Conservation (phyloP, 2,888 invertebrate species). For the Andrena hattorfiana region DNA sequence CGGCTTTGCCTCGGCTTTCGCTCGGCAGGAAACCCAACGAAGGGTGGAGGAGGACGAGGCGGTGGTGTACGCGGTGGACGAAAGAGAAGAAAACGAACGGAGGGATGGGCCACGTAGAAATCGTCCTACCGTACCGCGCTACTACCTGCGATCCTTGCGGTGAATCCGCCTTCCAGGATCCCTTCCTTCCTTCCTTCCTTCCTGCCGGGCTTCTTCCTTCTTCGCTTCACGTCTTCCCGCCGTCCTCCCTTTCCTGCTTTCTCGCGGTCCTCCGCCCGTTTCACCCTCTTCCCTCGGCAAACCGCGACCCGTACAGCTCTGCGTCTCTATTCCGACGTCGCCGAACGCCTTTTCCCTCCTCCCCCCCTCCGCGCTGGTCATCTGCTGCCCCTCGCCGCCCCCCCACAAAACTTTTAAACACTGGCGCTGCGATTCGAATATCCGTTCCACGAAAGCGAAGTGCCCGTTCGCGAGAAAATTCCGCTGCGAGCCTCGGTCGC, state of each 20-base stretch:
- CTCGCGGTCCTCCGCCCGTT: neutral
- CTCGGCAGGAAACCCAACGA: conserved; percentile 70
- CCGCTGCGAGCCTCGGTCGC: conserved; percentile 1
- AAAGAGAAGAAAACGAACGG: conserved; percentile 68
- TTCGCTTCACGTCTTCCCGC: conserved; percentile 34
- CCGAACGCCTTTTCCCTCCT: neutral
- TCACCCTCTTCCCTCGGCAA: conserved; percentile 9
- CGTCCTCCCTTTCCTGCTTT: conserved; percentile 12
- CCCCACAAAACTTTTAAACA: conserved; percentile 9
- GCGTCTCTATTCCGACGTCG: conserved; percentile 19
- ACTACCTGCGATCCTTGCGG: conserved; percentile 74
- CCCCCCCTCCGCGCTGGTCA: neutral
- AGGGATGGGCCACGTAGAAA: conserved; percentile 74
- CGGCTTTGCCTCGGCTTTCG: conserved; percentile 73
- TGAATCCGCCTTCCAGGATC: conserved; percentile 74
- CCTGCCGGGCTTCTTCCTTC: conserved; percentile 64
- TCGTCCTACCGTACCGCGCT: conserved; percentile 75
- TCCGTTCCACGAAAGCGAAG: conserved; percentile 38
- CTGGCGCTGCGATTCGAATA: conserved; percentile 27
- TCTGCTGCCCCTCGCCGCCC: no score
- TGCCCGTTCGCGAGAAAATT: conserved; percentile 18
- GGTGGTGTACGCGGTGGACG: conserved; percentile 67
- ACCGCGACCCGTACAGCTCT: conserved; percentile 13
- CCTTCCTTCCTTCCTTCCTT: conserved; percentile 76
- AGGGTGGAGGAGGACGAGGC: conserved; percentile 64